phyloP scores from a whole-genome alignment of 92 coral and sea anemone genomes.

The Galaxea fascicularis region DNA sequence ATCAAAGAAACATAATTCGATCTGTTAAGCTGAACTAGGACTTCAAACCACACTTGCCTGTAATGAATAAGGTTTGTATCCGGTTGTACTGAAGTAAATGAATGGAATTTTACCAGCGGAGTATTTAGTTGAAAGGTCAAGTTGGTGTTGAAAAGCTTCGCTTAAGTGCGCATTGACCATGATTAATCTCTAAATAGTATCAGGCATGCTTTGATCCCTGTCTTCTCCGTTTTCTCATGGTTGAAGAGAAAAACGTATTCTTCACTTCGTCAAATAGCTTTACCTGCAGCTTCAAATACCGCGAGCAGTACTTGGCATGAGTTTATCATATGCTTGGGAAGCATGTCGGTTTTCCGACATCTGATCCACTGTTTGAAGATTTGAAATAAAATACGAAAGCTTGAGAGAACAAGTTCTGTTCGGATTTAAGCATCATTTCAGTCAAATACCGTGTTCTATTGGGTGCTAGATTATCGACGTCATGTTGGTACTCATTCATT shows the following conservation, averaged over 20 bases:
- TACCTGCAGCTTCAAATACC: background rate
- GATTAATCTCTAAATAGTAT: background rate
- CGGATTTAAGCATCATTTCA: no score
- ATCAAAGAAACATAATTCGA: no score
- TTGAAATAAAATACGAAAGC: no score
- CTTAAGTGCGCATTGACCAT: background rate
- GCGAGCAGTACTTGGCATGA: no score
- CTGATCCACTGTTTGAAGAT: no score
- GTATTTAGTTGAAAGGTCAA: slow-evolving; percentile 10
- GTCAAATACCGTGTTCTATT: no score
- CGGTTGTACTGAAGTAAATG: background rate
- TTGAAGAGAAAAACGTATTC: background rate
- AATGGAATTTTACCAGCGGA: background rate
- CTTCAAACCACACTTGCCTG: background rate
- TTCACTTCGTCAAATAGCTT: background rate
- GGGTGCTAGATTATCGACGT: background rate
- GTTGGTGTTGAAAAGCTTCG: background rate
- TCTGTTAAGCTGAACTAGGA: background rate
- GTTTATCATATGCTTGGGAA: no score
- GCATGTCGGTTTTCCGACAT: no score
- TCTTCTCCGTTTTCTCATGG: background rate
- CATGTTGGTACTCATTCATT: background rate
- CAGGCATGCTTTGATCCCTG: background rate
- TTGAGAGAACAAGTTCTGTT: no score
- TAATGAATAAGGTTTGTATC: background rate